Evolutionary conservation across 23 tunicate species (phyloP).

Genomic region (Ciona savignyi): DNA sequence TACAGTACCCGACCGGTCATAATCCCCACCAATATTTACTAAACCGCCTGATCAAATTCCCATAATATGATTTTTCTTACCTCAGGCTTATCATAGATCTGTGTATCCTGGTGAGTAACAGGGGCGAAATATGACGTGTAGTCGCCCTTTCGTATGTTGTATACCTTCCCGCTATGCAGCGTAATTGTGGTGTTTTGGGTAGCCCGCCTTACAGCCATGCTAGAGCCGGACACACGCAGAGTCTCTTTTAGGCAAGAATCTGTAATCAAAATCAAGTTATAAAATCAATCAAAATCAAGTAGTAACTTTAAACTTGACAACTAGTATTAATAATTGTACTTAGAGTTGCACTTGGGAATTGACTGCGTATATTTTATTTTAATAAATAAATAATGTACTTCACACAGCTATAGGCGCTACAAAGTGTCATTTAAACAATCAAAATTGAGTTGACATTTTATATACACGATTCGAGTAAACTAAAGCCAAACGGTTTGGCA

Average conservation of each 20-base stretch:
- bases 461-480: background rate
- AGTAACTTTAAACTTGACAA: no score
- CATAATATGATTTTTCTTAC: no score
- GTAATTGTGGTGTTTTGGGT: constrained; percentile 13
- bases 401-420: background rate
- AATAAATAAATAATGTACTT: no score
- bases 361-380: no score
- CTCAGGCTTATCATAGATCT: constrained; percentile 25
- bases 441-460: background rate
- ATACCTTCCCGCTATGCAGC: constrained; percentile 11
- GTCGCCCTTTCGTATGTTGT: constrained; percentile 53
- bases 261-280: background rate
- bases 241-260: constrained; percentile 55
- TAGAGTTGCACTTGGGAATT: no score
- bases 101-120: constrained; percentile 31
- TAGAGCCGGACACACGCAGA: constrained; percentile 42
- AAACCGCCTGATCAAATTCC: no score
- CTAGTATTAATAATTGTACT: no score
- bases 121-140: constrained; percentile 43
- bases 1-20: no score
- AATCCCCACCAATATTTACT: no score
- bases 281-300: background rate
- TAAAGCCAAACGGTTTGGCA: no score
- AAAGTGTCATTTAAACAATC: background rate
- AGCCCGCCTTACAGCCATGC: constrained; percentile 27